Evolutionary conservation across 2,797 vertebrate species (phyloP), one percentile per base, ranked within the genome.

Genomic region (Pelodytes ibericus): DNA sequence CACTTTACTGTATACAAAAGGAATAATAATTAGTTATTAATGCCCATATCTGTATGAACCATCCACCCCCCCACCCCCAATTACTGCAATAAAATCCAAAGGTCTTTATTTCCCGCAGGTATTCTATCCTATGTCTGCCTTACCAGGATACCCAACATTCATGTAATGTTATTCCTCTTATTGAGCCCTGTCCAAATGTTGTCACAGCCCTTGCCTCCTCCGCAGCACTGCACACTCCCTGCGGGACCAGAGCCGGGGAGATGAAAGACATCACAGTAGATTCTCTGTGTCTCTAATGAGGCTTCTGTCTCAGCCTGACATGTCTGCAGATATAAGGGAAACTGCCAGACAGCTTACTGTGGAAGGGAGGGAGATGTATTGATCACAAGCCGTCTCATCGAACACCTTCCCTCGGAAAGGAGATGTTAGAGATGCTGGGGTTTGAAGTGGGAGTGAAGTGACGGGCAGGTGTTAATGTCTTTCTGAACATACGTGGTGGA

Each of bases 141-240:
- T 53, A 53, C 62, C 66, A 24, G 59, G 59, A 31, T 57, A 62
- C 69, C 61, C 57, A 26, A 41, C 31, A 36, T 71, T 76, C 49
- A 70, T 61, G 27, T 31, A 70, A 29, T 76, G 74, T 71, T 76
- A 70, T 76, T 76, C 59, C 36, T 76, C 20, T 63, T 56, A 49
- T 64, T 70, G 74, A 76, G 67, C 74, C 44, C 47, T 70, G 74
- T 76, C 74, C 74, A 76, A 76, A 76, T 63, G 74, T 76, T 76
- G 74, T 76, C 74, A 76, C 59, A 76, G 59, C 74, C 74, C 67
- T 47, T 41, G 24, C 74, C 74, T 76, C 67, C 59, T 71, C 66
- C 59, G 24, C 59, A 57, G 24, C 59, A 57, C 47, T 13, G 66
- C 66, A n/a, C 74, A 44, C 25, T 76, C 74, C 74, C 74, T 15